These are phyloP conservation scores for Spisula solida DNA, from an alignment of 2,888 invertebrate species.

Conservation along the genomic window DNA sequence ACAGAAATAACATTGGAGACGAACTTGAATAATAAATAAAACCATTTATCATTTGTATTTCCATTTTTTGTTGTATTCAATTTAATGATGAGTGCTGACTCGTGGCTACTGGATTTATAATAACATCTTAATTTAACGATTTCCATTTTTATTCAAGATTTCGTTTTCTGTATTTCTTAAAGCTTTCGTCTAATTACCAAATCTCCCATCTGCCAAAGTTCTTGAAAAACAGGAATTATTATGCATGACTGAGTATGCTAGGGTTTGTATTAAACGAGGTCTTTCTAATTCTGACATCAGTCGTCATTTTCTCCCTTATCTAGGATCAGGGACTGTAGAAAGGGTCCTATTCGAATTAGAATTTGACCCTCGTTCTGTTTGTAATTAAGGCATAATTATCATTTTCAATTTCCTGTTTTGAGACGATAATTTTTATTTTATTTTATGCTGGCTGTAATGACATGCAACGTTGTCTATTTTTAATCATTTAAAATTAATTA, in stretches of 20 bases:
- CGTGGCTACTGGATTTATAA: conserved; percentile 1
- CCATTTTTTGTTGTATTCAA: background rate
- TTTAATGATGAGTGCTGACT: background rate
- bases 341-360: conserved; percentile 33
- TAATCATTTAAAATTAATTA: background rate
- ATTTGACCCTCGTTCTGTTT: conserved; percentile 28
- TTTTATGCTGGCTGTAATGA: background rate
- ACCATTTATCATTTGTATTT: background rate
- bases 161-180: conserved; percentile 22
- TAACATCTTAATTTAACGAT: conserved; percentile 28
- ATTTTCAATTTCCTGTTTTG: conserved; percentile 36
- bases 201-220: conserved; percentile 57
- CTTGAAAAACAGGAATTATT: conserved; percentile 52
- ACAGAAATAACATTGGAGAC: background rate
- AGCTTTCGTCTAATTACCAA: conserved; percentile 37
- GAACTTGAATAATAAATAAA: background rate
- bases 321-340: conserved; percentile 33
- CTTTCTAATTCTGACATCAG: conserved; percentile 36
- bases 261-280: conserved; percentile 31
- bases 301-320: conserved; percentile 50
- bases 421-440: background rate
- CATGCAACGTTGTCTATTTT: background rate
- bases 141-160: conserved; percentile 17
- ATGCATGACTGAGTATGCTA: conserved; percentile 50
- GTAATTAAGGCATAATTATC: conserved; percentile 48